A percentile compares a stretch with the other conserved stretches of the same genome.
Conservation (phyloP, 2,797 vertebrate genomes). For the Enteromius treurensis region DNA sequence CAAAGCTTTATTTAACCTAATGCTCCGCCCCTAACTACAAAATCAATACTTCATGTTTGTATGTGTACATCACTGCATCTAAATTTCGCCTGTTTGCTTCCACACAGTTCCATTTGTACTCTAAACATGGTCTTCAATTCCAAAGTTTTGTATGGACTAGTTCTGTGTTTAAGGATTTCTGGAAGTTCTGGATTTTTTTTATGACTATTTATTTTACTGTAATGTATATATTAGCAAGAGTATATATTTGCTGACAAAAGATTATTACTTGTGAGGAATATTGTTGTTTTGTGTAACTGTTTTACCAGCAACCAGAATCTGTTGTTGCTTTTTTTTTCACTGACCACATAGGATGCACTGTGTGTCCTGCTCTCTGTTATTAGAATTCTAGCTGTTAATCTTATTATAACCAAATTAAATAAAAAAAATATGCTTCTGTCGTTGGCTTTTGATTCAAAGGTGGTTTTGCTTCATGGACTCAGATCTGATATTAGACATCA, state of each 20-base stretch:
- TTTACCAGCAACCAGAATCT: slow-evolving; percentile 80
- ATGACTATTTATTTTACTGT: slow-evolving; percentile 94
- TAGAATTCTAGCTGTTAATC: slow-evolving; percentile 89
- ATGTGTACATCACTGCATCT: slow-evolving; percentile 63
- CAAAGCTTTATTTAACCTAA: slow-evolving; percentile 52
- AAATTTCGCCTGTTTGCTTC: slow-evolving; percentile 67
- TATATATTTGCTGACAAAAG: slow-evolving; percentile 88
- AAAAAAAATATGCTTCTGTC: slow-evolving; percentile 15
- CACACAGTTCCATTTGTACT: slow-evolving; percentile 61
- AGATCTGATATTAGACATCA: slow-evolving; percentile 4
- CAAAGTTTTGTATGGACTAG: slow-evolving; percentile 92
- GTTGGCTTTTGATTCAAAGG: slow-evolving; percentile 9
- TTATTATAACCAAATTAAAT: slow-evolving; percentile 88
- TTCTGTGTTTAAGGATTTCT: slow-evolving; percentile 78
- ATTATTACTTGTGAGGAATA: slow-evolving; percentile 72
- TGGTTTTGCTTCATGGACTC: not conserved
- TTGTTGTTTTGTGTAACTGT: slow-evolving; percentile 84
- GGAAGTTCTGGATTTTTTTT: slow-evolving; percentile 81
- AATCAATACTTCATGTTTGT: slow-evolving; percentile 57
- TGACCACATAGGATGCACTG: slow-evolving; percentile 79
- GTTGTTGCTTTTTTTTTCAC: slow-evolving; percentile 65
- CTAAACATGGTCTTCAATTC: slow-evolving; percentile 78
- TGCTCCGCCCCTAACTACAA: slow-evolving; percentile 61
- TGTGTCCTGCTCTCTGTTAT: slow-evolving; percentile 78
- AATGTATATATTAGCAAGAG: slow-evolving; percentile 93